These are phyloP conservation scores for Biston betularia DNA, from an alignment of 2,888 invertebrate species.

Conservation along the genomic window DNA sequence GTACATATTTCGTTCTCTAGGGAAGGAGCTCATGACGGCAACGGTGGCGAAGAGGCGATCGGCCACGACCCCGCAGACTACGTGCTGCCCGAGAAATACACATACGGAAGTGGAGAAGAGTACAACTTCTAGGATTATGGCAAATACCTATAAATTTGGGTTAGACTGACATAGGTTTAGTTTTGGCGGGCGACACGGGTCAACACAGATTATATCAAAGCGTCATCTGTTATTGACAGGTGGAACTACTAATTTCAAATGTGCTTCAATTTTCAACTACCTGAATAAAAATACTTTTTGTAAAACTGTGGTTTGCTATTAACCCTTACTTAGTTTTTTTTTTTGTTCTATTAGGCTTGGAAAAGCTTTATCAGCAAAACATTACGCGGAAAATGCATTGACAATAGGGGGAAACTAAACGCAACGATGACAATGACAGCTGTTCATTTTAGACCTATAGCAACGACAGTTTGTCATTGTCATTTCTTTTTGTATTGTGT, in stretches of 20 bases:
- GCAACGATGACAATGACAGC: background rate
- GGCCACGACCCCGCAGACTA: constrained; percentile 79
- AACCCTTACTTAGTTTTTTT: no score
- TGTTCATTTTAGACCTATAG: background rate
- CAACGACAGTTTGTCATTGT: background rate
- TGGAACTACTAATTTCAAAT: constrained; percentile 4
- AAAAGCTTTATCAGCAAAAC: no score
- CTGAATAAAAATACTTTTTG: background rate
- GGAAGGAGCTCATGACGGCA: constrained; percentile 71
- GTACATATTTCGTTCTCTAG: constrained; percentile 48
- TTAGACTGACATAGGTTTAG: constrained; percentile 36
- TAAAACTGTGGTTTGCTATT: background rate
- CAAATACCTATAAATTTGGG: background rate
- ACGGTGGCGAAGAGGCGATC: constrained; percentile 75
- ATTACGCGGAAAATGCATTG: no score
- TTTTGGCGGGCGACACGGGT: constrained; percentile 12
- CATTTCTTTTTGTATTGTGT: constrained; percentile 41
- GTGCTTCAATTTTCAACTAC: background rate
- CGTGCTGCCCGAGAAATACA: constrained; percentile 74
- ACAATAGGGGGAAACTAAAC: background rate
- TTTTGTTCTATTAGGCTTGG: no score
- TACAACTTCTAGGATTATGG: constrained; percentile 63
- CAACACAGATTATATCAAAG: background rate
- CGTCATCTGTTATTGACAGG: constrained; percentile 28
- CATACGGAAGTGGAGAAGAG: constrained; percentile 75